Conservation (phyloP, 2,888 invertebrate species). For the Lithophane semibrunnea region DNA sequence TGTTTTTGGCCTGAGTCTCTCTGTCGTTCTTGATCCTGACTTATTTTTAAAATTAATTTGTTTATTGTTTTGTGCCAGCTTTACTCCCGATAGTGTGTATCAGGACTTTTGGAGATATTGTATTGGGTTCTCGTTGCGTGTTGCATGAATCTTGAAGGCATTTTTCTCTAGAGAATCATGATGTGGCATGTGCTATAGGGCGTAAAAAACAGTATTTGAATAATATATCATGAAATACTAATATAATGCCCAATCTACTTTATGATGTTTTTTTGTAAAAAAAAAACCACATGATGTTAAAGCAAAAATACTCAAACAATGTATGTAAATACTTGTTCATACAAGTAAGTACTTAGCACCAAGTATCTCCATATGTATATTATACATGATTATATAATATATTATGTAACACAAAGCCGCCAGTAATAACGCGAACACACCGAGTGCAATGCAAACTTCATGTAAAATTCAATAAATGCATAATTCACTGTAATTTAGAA, state of each 20-base stretch:
- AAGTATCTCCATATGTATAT: neutral
- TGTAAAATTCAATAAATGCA: constrained; percentile 52
- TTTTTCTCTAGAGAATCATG: neutral
- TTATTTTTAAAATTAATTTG: constrained; percentile 1
- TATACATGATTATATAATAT: neutral
- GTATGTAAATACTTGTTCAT: neutral
- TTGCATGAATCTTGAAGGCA: neutral
- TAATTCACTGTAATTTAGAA: constrained; percentile 43
- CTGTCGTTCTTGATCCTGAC: constrained; percentile 4
- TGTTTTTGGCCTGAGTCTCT: neutral
- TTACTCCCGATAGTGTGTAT: neutral
- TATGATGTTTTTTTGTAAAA: neutral
- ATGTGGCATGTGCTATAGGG: neutral
- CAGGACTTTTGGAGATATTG: neutral
- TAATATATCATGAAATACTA: neutral
- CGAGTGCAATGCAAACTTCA: constrained; percentile 40
- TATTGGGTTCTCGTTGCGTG: neutral
- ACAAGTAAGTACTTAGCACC: neutral
- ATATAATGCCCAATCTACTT: neutral
- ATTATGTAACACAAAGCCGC: constrained; percentile 6
- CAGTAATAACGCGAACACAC: neutral
- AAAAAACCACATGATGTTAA: neutral
- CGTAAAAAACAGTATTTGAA: neutral
- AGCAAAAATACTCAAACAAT: neutral
- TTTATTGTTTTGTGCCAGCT: neutral